Percentiles rank a stretch among this genome's conserved stretches.
Conservation (phyloP, 92 coral and sea anemone genomes). For the Galaxea fascicularis region DNA sequence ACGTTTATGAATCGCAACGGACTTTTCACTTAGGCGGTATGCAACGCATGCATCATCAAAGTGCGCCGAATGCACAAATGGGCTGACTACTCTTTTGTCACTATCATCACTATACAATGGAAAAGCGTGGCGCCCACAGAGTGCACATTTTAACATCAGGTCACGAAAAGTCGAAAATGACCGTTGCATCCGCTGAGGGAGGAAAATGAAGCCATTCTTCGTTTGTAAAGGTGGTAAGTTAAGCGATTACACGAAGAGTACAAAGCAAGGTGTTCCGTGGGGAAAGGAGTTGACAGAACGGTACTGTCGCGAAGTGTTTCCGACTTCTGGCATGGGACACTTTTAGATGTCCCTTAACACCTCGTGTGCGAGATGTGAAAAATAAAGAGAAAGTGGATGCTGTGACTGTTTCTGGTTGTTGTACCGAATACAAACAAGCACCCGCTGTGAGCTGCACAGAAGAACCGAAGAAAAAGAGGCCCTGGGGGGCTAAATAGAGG, state of each 20-base stretch:
- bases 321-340: slow-evolving; percentile 63
- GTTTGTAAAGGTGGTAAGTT: slow-evolving; percentile 50
- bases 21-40: slow-evolving; percentile 35
- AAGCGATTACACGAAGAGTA: slow-evolving; percentile 57
- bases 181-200: slow-evolving; percentile 63
- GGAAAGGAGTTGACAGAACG: slow-evolving; percentile 59
- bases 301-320: slow-evolving; percentile 52
- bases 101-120: slow-evolving; percentile 41
- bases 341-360: slow-evolving; percentile 57
- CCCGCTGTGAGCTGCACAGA: slow-evolving; percentile 55
- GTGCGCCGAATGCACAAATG: slow-evolving; percentile 23
- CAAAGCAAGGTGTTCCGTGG: slow-evolving; percentile 51
- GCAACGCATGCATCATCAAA: slow-evolving; percentile 56
- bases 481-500: too few relatives aligned
- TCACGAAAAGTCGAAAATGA: slow-evolving; percentile 52
- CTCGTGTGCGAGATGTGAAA: slow-evolving; percentile 26
- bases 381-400: slow-evolving; percentile 32
- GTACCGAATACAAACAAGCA: slow-evolving; percentile 54
- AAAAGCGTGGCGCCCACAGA: slow-evolving; percentile 57
- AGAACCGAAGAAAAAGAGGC: too few relatives aligned
- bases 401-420: slow-evolving; percentile 49
- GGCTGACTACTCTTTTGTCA: slow-evolving; percentile 29
- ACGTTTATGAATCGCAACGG: slow-evolving; percentile 53
- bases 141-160: slow-evolving; percentile 59
- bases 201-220: slow-evolving; percentile 43